A percentile compares a stretch with the other conserved stretches of the same genome.
phyloP scores from a whole-genome alignment of 2,113 vertebrate species.

The Nanorana parkeri region DNA sequence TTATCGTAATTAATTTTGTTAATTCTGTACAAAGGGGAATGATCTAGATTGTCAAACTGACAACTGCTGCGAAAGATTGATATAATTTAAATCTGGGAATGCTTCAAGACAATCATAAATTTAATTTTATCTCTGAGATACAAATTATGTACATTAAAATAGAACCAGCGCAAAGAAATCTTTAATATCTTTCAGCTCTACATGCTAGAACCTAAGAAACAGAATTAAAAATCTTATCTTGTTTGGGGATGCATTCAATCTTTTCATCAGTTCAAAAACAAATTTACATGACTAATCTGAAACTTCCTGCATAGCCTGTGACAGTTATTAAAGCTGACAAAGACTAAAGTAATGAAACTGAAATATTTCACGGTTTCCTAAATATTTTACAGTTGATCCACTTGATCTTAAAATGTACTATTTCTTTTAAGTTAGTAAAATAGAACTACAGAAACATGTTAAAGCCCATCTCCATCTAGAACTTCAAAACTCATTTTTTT shows the following conservation, averaged over 20 bases:
- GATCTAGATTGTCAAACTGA: constrained; percentile 23
- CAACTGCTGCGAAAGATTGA: constrained; percentile 18
- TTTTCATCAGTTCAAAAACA: constrained; percentile 30
- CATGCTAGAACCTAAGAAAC: constrained; percentile 31
- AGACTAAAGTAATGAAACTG: constrained; percentile 1
- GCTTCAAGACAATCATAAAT: constrained; percentile 18
- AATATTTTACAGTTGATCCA: not conserved
- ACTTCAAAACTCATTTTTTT: too few species aligned
- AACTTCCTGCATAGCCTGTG: constrained; percentile 22
- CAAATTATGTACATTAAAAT: constrained; percentile 42
- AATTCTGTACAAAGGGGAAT: constrained; percentile 33
- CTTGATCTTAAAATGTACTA: not conserved
- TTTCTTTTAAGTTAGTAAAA: too few species aligned
- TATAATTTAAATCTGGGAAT: constrained; percentile 30
- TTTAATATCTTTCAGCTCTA: constrained; percentile 28
- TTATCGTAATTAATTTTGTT: constrained; percentile 39
- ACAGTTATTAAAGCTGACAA: constrained; percentile 27
- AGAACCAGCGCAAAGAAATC: constrained; percentile 10
- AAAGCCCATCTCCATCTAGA: too few species aligned
- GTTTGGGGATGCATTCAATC: constrained; percentile 34
- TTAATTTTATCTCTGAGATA: constrained; percentile 33
- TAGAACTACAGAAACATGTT: too few species aligned
- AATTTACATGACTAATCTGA: constrained; percentile 44
- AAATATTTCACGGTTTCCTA: not conserved
- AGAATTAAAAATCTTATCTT: constrained; percentile 49